Base-by-base conservation (phyloP, 2,888 invertebrate species). In the Pyrochroa serraticornis region DNA sequence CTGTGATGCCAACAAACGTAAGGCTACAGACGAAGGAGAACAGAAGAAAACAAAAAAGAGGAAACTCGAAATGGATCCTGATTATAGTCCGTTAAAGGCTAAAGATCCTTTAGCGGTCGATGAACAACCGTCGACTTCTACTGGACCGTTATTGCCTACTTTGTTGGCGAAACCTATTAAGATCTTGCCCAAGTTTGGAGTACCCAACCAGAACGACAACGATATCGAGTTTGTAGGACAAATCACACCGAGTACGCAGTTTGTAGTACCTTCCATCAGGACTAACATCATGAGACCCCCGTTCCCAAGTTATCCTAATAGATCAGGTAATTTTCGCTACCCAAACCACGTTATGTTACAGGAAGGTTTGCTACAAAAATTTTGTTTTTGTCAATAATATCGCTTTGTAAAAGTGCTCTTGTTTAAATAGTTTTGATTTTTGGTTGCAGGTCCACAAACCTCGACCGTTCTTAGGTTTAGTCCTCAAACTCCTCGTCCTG, bases 1-100 rank as follows among this genome's bases (percentile, higher is more conserved):
- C 64, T 82, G 68, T 81, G 79, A 65, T 65, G 69, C 58, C 42
- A 66, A 69, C 50, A 71, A 67, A 58, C 53, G 62, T 14, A 53
- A 6, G 36, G 44, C 12, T 46, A 51, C 39, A 41, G 46, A 33
- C 9, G 41, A 50, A 9, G n/a, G 14, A n/a, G 66, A 66, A 52
- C 48, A 45, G 36, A 64, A 58, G 38, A 64, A 65, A 58, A 38
- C 59, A 64, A 55, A 70, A 64, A 52, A 38, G 64, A 50, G 67
- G 60, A 58, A 66, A 13, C 38, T 47, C 3, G 42, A 39, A 6
- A 64, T 65, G 0, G 72, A 74, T 64, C 72, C 73, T 1, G 73
- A 76, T 60, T 75, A 71, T 46, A 58, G 61, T 60, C 74, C 74
- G 6, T 46, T 58, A 0, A 38, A 13, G 14, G 62, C 66, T 5